Base-by-base conservation (phyloP, 2,113 vertebrate genomes). In the Callopanchax toddi region DNA sequence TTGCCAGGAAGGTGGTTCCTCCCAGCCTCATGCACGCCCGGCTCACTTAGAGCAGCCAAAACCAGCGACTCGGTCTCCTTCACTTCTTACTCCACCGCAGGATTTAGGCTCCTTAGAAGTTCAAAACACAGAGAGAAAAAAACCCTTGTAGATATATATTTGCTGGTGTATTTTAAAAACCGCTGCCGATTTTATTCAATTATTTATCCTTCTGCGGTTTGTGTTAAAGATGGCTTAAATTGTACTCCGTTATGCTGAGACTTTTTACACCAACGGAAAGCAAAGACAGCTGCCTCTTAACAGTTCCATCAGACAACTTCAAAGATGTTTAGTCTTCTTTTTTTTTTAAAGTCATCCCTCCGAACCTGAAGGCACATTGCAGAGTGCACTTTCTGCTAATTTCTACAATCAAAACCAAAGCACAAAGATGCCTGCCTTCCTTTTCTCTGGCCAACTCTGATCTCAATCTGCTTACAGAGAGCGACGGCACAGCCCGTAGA, bases 161-260 rank as follows among this genome's bases (percentile, higher is more conserved):
- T 32, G 29, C 87, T 88, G 78, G 78, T 86, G 82, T 79, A 72
- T 87, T 89, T 86, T 37, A 86, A 67, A 87, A 87, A 76, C 53
- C 81, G 57, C 83, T 74, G 80, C 83, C 62, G 66, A 83, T 91
- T 91, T 90, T 87, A 91, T 87, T 90, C 81, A 91, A 89, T 89
- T 92, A 92, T 91, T 93, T 88, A 92, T 85, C 86, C 88, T 87
- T 84, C 79, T 91, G 91, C 86, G 91, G 90, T 91, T 79, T 76
- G 72, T 82, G 74, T 86, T 76, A 51, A 79, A 82, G 78, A 86
- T 90, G 90, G 78, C 89, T 91, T 83, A 67, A 87, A 87, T 91
- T 89, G 87, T 64, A 59, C 63, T 59, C 58, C 26, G 71, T 82
- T 67, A 76, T 74, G 51, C 60, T 87, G 78, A 46, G 74, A 88